Conservation (phyloP, 2,113 vertebrate species). For the Stercorarius parasiticus region DNA sequence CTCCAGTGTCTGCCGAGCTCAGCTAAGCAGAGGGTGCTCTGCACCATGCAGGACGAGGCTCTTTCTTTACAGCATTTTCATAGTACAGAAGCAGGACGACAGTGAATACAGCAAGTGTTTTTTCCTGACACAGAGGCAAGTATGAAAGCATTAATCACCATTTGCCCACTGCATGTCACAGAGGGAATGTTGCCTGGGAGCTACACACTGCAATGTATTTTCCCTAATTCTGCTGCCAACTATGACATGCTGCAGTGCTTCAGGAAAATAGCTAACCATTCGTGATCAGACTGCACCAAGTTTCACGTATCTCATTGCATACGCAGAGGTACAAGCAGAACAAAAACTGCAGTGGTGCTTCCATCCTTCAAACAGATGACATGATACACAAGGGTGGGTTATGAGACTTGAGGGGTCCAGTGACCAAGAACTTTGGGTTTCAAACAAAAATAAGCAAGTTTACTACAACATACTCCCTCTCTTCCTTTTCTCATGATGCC, state of each 20-base stretch:
- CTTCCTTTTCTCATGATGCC: not conserved
- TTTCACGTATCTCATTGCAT: not conserved
- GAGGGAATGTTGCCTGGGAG: not conserved
- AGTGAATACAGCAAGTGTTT: not conserved
- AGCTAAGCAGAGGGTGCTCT: not conserved
- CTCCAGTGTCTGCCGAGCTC: not conserved
- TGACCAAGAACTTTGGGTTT: not conserved
- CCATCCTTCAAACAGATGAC: not conserved
- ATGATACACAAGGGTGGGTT: not conserved
- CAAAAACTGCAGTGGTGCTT: not conserved
- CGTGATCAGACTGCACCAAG: not conserved
- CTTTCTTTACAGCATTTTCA: not conserved
- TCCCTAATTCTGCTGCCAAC: not conserved
- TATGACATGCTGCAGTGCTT: not conserved
- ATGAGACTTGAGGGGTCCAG: not conserved
- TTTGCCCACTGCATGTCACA: not conserved
- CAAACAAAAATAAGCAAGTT: not conserved
- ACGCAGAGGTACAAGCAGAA: not conserved
- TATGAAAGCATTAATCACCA: not conserved
- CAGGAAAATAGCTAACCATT: not conserved
- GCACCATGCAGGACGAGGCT: not conserved
- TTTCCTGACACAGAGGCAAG: not conserved
- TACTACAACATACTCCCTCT: not conserved
- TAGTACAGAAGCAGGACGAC: not conserved
- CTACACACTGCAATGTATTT: not conserved